Evolutionary conservation across 2,888 invertebrate species (phyloP).

Genomic region (Xanthorhoe spadicearia): DNA sequence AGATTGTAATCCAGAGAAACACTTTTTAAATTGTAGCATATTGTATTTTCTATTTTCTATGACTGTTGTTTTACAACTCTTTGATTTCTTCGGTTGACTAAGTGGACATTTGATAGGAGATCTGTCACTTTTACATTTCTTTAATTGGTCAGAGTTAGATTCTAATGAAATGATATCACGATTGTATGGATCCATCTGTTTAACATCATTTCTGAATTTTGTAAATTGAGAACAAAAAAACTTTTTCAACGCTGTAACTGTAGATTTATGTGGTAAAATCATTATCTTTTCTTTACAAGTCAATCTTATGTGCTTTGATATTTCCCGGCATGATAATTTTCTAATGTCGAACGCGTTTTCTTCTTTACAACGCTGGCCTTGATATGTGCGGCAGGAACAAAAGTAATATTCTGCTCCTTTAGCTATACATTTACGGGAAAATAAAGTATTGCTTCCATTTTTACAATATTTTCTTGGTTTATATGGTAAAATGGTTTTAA

Average conservation of each 20-base stretch:
- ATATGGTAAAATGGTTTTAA: conserved; percentile 52
- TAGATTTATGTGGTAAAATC: conserved; percentile 1
- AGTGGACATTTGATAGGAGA: conserved; percentile 22
- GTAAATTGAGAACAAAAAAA: conserved; percentile 32
- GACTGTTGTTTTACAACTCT: conserved; percentile 35
- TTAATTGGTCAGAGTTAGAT: conserved; percentile 27
- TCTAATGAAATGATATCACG: neutral
- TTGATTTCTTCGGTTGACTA: conserved; percentile 34
- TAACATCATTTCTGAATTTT: conserved; percentile 6
- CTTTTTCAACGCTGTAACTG: conserved; percentile 3
- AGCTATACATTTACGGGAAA: conserved; percentile 28
- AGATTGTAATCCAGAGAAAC: conserved; percentile 9
- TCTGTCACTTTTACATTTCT: conserved; percentile 42
- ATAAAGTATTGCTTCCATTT: conserved; percentile 45
- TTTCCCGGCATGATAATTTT: neutral
- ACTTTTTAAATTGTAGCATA: neutral
- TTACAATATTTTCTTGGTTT: conserved; percentile 53
- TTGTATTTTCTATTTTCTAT: conserved; percentile 14
- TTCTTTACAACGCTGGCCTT: conserved; percentile 6
- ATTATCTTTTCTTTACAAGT: conserved; percentile 25
- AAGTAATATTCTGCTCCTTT: conserved; percentile 17
- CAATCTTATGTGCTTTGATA: conserved; percentile 15
- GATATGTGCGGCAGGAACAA: conserved; percentile 15
- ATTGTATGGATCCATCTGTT: conserved; percentile 1
- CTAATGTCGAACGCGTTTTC: neutral